phyloP scores from a whole-genome alignment of 1,140 invertebrate species.

The Pseudomyrmex cubaensis region DNA sequence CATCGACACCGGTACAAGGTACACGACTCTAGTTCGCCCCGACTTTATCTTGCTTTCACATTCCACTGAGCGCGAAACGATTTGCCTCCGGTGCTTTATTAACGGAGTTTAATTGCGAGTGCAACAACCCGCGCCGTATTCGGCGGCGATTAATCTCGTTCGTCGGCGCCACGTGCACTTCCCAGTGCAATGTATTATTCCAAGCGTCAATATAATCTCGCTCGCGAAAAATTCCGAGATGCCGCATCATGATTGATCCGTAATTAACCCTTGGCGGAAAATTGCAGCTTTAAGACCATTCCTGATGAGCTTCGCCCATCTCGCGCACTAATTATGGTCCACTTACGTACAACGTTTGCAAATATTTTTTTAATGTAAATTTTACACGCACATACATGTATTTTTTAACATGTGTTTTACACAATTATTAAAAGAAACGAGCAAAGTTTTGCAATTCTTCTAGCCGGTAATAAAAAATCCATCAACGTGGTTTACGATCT shows the following conservation, averaged over 20 bases:
- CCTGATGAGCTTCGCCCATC: neutral
- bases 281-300: neutral
- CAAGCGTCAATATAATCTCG: constrained; percentile 40
- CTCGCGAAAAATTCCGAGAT: constrained; percentile 13
- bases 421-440: no score
- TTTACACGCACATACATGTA: no score
- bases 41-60: constrained; percentile 79
- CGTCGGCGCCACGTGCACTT: constrained; percentile 73
- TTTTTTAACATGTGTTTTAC: no score
- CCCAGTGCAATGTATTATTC: constrained; percentile 45
- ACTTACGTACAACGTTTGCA: neutral
- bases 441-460: no score
- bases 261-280: constrained; percentile 32
- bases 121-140: constrained; percentile 76
- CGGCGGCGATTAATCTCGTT: constrained; percentile 75
- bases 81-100: constrained; percentile 78
- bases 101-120: constrained; percentile 79
- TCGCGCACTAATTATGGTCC: constrained; percentile 1
- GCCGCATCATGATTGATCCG: constrained; percentile 40
- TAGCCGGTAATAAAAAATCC: neutral
- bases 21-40: constrained; percentile 17
- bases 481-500: neutral
- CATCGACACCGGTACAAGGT: constrained; percentile 32
- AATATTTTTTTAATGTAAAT: no score
- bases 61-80: constrained; percentile 77